Evolutionary conservation across 2,888 invertebrate species (phyloP).

Genomic region (Lasioglossum malachurum): DNA sequence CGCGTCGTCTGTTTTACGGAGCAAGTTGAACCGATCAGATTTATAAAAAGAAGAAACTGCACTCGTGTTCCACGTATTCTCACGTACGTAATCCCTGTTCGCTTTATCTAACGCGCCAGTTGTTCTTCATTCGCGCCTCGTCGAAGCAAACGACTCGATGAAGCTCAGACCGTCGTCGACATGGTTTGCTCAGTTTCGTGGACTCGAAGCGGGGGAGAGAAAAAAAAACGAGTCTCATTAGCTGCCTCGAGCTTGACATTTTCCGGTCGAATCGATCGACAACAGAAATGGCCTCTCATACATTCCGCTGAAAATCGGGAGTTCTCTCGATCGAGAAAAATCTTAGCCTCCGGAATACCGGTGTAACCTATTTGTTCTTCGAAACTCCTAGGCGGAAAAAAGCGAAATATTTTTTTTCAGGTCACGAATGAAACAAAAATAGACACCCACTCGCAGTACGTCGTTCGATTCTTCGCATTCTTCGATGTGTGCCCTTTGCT

Average conservation of each 20-base stretch:
- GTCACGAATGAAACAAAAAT: neutral
- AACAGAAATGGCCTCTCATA: conserved; percentile 17
- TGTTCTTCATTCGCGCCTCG: conserved; percentile 25
- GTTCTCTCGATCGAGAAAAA: conserved; percentile 22
- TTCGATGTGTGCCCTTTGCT: neutral
- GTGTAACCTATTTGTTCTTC: conserved; percentile 7
- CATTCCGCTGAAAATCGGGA: neutral
- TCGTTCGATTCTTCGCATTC: neutral
- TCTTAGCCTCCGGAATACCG: neutral
- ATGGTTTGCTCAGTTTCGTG: neutral
- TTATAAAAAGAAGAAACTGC: conserved; percentile 4
- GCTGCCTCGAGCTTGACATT: conserved; percentile 59
- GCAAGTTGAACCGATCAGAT: neutral
- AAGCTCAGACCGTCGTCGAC: conserved; percentile 2
- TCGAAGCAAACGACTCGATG: conserved; percentile 24
- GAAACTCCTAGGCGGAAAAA: neutral
- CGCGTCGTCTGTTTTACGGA: neutral
- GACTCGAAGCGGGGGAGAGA: neutral
- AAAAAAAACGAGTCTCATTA: conserved; percentile 64
- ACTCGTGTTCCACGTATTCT: neutral
- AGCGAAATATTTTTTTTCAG: neutral
- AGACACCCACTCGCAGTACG: neutral
- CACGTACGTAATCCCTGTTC: neutral
- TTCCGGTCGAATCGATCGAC: conserved; percentile 29
- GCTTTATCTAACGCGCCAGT: neutral